Evolutionary conservation across 2,888 invertebrate species (phyloP), one percentile per base, ranked within the genome.

Genomic region (Lasioglossum lativentre): DNA sequence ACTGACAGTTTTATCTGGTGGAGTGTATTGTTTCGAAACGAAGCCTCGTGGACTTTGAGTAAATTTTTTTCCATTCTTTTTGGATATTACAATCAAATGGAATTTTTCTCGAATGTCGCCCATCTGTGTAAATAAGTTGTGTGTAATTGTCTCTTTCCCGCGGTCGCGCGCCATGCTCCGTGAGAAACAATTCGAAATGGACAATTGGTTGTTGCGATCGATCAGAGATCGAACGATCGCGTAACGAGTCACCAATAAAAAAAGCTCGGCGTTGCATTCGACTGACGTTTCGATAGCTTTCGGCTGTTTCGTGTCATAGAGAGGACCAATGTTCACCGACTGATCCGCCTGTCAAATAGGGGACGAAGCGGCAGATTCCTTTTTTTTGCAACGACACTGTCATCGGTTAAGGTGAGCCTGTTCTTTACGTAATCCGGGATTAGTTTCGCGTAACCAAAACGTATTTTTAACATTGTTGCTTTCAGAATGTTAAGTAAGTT

Each of bases 351-450:
- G 76, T 40, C 77, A 77, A 80, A 80, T 84, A 80, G 70, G n/a
- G n/a, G 42, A 14, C 16, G 30, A 66, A 74, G 56, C 80, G n/a
- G 52, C 80, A 56, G 52, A 30, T 45, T 71, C 47, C 56, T 40
- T 63, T 59, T 75, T 30, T 6, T n/a, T 6, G 34, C n/a, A 30
- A 16, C 68, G 14, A 68, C 76, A 70, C 75, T 77, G 80, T 75
- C 84, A 40, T 30, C 71, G 66, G 75, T 80, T 78, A 47, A 82
- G 86, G 86, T 86, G 79, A 86, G 86, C 70, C 56, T 63, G 71
- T 52, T 52, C 23, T 71, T 47, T 34, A 16, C 52, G 4, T 27
- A 34, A 45, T 71, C 23, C 52, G 8, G 27, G 27, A 27, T 14
- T 63, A 27, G 27, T 16, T 63, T 63, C 16, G 2, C 23, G 52